Base-by-base conservation (phyloP, 30 jellyfish, hydroid and myxozoan genomes). In the Aurelia sp. region DNA sequence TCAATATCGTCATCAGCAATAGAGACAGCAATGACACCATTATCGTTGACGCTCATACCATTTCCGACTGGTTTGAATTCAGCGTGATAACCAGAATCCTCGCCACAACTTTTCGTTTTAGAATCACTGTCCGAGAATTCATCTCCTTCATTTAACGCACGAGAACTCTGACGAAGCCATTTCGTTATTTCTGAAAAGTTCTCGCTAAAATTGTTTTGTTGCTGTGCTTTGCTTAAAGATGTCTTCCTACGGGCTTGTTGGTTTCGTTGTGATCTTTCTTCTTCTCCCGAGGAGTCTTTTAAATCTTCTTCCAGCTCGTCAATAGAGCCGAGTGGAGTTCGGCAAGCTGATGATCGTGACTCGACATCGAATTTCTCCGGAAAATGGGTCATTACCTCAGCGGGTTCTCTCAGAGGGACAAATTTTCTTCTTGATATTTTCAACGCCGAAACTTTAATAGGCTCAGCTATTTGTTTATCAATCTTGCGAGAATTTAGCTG, bases 281-380 rank as follows among this genome's bases (percentile, higher is more conserved):
- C 17, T 11, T 19, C 58, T 9, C 16, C 55, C 55, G 55, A 44
- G 31, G 62, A 41, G 30, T 82, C 59, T 8, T 82, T 78, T 15
- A 69, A 74, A n/a, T 68, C 91, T 52, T 81, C 92, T 22, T 82
- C 92, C 33, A 72, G 50, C 47, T 82, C 92, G 31, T 82, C 86
- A 16, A 82, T 82, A 4, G 92, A 82, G 3, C 92, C 92, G 60
- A 82, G 92, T 40, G 92, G 82, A 24, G 85, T 48, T 13, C 79
- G 92, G 51, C 92, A 82, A n/a, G 60, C 30, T 48, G 81, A 53
- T 0, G 92, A 82, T 63, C 92, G 84, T 8, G 81, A 61, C 20
- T 82, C 92, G 10, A 69, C 57, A 18, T 68, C 92, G 44, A 30
- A 57, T 48, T 63, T 74, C 12, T 82, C 92, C 19, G 86, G 1